Percentiles rank a stretch among this genome's conserved stretches.
phyloP scores from a whole-genome alignment of 2,113 vertebrate genomes.

The Maccullochella peelii region DNA sequence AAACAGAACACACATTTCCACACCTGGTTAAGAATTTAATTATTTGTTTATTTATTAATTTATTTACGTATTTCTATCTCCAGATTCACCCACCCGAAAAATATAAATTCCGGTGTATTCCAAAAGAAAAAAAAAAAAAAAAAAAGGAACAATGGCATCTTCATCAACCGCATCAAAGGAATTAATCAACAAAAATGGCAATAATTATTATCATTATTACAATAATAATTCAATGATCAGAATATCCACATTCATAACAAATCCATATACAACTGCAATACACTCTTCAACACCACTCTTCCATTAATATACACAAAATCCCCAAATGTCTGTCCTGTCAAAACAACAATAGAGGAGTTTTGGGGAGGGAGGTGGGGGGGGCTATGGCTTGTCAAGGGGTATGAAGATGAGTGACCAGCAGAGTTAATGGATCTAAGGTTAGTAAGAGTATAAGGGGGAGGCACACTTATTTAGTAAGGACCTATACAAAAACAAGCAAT shows the following conservation, averaged over 20 bases:
- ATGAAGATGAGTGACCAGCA: slow-evolving; percentile 77
- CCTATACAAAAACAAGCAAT: slow-evolving; percentile 83
- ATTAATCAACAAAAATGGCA: slow-evolving; percentile 83
- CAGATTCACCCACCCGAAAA: slow-evolving; percentile 86
- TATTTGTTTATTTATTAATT: slow-evolving; percentile 86
- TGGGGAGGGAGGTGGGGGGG: slow-evolving; percentile 42
- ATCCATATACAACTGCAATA: slow-evolving; percentile 86
- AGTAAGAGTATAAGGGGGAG: slow-evolving; percentile 80
- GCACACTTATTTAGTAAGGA: slow-evolving; percentile 83
- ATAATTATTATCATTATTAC: slow-evolving; percentile 86
- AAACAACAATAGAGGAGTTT: slow-evolving; percentile 80
- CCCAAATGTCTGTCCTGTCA: slow-evolving; percentile 85
- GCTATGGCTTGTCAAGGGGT: slow-evolving; percentile 87
- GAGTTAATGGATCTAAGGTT: slow-evolving; percentile 69
- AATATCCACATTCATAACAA: slow-evolving; percentile 89
- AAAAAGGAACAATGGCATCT: slow-evolving; percentile 76
- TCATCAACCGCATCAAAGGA: slow-evolving; percentile 82
- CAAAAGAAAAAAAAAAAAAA: slow-evolving; percentile 69
- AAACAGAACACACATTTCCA: slow-evolving; percentile 58
- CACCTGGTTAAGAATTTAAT: slow-evolving; percentile 82
- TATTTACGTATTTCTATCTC: slow-evolving; percentile 86
- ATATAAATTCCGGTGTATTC: slow-evolving; percentile 87
- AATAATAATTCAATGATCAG: slow-evolving; percentile 86
- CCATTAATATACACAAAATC: slow-evolving; percentile 86
- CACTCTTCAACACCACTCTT: slow-evolving; percentile 87